Percentiles rank a stretch among this genome's conserved stretches.
phyloP scores from a whole-genome alignment of 2,797 vertebrate species.

The Muscicapa striata region DNA sequence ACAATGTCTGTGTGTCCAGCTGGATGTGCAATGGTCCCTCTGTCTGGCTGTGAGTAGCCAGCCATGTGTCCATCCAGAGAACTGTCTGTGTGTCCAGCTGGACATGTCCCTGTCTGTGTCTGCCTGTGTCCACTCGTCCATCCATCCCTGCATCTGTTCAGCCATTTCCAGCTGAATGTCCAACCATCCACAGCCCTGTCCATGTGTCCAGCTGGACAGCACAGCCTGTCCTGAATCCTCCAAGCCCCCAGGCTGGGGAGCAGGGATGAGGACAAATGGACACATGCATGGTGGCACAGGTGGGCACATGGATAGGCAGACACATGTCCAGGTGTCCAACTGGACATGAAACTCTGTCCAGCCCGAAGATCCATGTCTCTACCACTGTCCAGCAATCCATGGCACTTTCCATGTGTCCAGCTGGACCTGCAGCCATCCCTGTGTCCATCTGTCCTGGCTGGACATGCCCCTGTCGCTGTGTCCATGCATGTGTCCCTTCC shows the following conservation, averaged over 20 bases:
- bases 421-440: neutral
- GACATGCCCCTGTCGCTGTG: fast-evolving
- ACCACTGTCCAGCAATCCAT: neutral
- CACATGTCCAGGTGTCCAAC: neutral
- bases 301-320: neutral
- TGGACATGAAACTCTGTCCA: fast-evolving
- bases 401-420: neutral
- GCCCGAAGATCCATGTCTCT: fast-evolving
- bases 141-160: neutral
- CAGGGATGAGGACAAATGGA: neutral
- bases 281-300: neutral
- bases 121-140: neutral
- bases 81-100: fast-evolving
- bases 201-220: fast-evolving
- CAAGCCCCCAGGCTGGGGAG: neutral
- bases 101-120: neutral
- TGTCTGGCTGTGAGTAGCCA: neutral
- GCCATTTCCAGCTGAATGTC: neutral
- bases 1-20: neutral
- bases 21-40: fast-evolving
- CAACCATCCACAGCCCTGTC: neutral
- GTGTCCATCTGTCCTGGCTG: neutral
- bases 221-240: neutral
- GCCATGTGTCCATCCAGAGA: fast-evolving
- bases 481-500: neutral